Evolutionary conservation across 2,113 vertebrate genomes (phyloP).

Genomic region (Delphinus delphis): DNA sequence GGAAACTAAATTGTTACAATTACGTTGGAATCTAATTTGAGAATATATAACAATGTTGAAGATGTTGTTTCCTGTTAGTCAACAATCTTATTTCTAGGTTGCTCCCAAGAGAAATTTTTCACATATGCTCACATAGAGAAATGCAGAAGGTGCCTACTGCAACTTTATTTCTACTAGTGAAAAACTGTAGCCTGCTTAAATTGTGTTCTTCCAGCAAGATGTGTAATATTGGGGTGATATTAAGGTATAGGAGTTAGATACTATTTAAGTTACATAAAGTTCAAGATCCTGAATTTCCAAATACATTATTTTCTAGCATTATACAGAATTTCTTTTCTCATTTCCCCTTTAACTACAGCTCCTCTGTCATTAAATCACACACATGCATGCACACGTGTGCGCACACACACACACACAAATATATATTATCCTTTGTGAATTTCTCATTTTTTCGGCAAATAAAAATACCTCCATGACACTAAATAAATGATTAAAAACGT

Average conservation of each 20-base stretch:
- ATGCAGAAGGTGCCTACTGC: fast-evolving
- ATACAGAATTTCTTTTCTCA: not conserved
- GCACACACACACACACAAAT: fast-evolving
- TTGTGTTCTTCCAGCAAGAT: not conserved
- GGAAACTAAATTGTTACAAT: not conserved
- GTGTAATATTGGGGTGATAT: not conserved
- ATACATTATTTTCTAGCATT: not conserved
- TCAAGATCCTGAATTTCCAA: not conserved
- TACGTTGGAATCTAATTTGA: not conserved
- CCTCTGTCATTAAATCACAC: not conserved
- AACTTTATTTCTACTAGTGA: not conserved
- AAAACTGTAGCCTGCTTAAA: not conserved
- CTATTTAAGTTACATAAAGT: not conserved
- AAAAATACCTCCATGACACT: not conserved
- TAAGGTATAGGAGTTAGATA: not conserved
- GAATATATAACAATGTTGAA: not conserved
- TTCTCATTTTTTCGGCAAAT: not conserved
- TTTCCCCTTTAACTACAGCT: not conserved
- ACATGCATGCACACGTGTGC: fast-evolving
- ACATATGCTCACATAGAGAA: not conserved
- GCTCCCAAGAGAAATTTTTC: not conserved
- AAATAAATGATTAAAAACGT: not conserved
- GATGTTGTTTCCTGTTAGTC: not conserved
- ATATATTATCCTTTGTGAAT: not conserved
- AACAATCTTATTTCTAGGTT: not conserved